phyloP scores from a whole-genome alignment of 37 sponge, comb jelly and placozoan species.

The Amphimedon queenslandica region DNA sequence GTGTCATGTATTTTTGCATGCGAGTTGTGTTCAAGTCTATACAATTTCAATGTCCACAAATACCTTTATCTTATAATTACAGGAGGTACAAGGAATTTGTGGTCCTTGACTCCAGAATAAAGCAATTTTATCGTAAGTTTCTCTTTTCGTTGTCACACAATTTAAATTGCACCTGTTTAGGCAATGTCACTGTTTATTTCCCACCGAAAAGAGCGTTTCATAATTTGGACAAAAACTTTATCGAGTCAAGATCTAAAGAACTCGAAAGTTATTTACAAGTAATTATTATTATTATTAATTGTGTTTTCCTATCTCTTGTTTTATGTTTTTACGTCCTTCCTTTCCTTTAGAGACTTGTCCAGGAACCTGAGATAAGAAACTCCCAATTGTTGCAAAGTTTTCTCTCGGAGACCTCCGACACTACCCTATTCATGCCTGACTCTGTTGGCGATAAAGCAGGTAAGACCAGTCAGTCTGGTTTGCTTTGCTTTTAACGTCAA shows the following conservation, averaged over 20 bases:
- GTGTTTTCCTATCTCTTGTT: no score
- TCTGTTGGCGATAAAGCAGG: constrained; percentile 39
- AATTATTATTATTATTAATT: no score
- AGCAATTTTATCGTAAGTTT: constrained; percentile 46
- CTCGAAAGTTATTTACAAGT: constrained; percentile 39
- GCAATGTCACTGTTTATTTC: constrained; percentile 10
- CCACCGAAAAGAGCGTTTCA: constrained; percentile 50
- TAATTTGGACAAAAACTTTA: constrained; percentile 49
- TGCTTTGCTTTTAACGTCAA: no score
- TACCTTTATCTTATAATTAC: no score
- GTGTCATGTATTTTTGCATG: no score
- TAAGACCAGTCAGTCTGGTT: no score
- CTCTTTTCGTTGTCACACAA: neutral
- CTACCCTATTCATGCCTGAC: constrained; percentile 48
- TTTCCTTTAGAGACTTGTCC: constrained; percentile 10
- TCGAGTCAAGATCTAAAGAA: constrained; percentile 39
- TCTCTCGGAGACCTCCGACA: constrained; percentile 30
- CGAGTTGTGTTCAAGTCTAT: no score
- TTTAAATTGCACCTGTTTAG: constrained; percentile 5
- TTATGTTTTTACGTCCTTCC: no score
- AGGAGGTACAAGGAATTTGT: constrained; percentile 66
- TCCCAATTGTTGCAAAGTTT: constrained; percentile 44
- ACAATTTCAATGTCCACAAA: no score
- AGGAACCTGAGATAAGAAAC: constrained; percentile 9
- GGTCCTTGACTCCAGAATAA: constrained; percentile 45